Base-by-base conservation (phyloP, 2,113 vertebrate species). In the Perca schrenkii region DNA sequence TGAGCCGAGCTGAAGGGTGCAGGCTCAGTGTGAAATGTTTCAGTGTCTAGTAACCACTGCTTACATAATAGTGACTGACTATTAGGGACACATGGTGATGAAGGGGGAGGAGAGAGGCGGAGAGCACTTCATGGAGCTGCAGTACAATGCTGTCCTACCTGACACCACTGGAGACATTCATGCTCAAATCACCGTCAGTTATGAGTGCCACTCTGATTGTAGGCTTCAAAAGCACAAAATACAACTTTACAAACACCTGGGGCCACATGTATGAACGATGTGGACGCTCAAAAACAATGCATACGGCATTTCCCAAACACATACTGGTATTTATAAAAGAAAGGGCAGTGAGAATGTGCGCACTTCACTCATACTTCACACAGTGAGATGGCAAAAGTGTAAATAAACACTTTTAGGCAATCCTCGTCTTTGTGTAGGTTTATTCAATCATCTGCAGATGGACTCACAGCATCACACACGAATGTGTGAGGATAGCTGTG, bases 141-240 rank as follows among this genome's bases (percentile, higher is more conserved):
- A 76, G 58, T 25, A 61, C 57, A 65, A 4, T 46, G n/a, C 62
- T 3, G 6, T 65, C 62, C 62, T 50, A 43, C 8, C 64, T 34
- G 25, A 73, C 5, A 13, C 22, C n/a, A 16, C 73, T 3, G 61
- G 68, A 71, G 31, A 85, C 67, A 81, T n/a, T 71, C 85, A 88
- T 84, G 85, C 88, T 78, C 16, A 69, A 34, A 60, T 60, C 50
- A 56, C 71, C 56, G 21, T 53, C 34, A 34, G 62, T 64, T 60
- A 15, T 74, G 15, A 28, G 46, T 13, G 61, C 3, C 21, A 69
- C 43, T 57, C 62, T 62, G 40, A 74, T 13, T 36, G 2, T 34
- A 54, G 11, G 19, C 19, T 36, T 54, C 49, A 43, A 61, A 77
- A 86, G 64, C 65, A 68, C 67, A 60, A 68, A 25, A 40, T 4